These are phyloP conservation scores for Whitmania pigra DNA, from an alignment of 1,140 invertebrate species.

Conservation along the genomic window DNA sequence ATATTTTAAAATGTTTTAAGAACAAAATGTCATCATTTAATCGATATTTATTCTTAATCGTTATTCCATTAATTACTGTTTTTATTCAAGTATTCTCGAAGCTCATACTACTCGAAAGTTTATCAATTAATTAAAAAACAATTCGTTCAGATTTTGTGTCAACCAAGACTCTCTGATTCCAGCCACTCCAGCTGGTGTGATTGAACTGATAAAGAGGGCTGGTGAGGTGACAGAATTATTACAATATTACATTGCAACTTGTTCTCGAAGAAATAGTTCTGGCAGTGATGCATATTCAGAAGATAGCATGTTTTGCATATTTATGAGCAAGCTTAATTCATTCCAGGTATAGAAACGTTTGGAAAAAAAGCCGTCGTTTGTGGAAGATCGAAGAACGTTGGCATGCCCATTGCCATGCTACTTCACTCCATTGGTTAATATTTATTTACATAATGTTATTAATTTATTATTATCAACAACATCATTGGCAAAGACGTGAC, in stretches of 20 bases:
- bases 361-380: conserved; percentile 83
- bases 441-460: too few relatives aligned
- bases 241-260: too few relatives aligned
- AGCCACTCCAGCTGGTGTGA: conserved; percentile 68
- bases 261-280: too few relatives aligned
- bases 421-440: conserved; percentile 51
- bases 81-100: not conserved
- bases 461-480: too few relatives aligned
- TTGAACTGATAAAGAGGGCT: conserved; percentile 55
- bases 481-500: too few relatives aligned
- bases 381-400: conserved; percentile 93
- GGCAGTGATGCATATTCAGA: too few relatives aligned
- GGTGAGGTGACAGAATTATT: too few relatives aligned
- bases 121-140: not conserved
- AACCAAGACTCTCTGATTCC: conserved; percentile 66
- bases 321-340: too few relatives aligned
- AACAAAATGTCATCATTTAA: too few relatives aligned
- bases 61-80: not conserved
- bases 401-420: conserved; percentile 81
- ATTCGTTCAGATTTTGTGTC: conserved; percentile 46
- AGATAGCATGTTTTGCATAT: too few relatives aligned
- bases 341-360: conserved; percentile 58
- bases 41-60: too few relatives aligned
- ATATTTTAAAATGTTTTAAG: too few relatives aligned
- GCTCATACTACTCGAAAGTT: not conserved